Percentiles rank a stretch among this genome's conserved stretches.
phyloP scores from a whole-genome alignment of 2,113 vertebrate genomes.

The Ptilonorhynchus violaceus region DNA sequence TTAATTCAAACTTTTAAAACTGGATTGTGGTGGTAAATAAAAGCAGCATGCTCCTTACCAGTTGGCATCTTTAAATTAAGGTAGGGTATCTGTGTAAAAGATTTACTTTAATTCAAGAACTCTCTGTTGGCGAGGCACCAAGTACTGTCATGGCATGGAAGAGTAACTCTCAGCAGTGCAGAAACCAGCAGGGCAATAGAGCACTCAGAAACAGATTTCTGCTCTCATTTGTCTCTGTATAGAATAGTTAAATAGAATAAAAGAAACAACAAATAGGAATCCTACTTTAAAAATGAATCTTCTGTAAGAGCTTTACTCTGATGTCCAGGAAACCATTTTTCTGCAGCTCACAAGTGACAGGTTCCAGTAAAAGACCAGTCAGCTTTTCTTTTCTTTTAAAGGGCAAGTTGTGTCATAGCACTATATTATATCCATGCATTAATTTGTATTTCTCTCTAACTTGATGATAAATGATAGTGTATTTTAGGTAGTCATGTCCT shows the following conservation, averaged over 20 bases:
- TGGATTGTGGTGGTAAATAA: not conserved
- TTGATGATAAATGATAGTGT: not conserved
- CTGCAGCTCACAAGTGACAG: not conserved
- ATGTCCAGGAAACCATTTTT: rapidly evolving
- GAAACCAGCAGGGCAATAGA: not conserved
- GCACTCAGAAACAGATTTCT: not conserved
- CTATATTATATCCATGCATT: not conserved
- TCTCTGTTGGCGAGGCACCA: not conserved
- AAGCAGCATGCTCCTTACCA: not conserved
- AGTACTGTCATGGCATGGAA: not conserved
- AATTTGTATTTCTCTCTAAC: not conserved
- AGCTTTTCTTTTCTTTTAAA: not conserved
- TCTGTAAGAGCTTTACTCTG: not conserved
- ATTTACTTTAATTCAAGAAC: not conserved
- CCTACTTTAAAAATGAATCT: not conserved
- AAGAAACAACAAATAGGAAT: not conserved
- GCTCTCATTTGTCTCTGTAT: not conserved
- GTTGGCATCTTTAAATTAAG: not conserved
- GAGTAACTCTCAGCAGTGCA: not conserved
- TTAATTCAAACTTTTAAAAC: not conserved
- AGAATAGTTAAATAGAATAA: not conserved
- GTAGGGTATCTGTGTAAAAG: not conserved
- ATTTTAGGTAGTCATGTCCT: not conserved
- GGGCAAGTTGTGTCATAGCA: not conserved
- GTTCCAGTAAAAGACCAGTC: not conserved